These are phyloP conservation scores for Hippoglossus stenolepis DNA, from an alignment of 2,113 vertebrate genomes.

Conservation along the genomic window DNA sequence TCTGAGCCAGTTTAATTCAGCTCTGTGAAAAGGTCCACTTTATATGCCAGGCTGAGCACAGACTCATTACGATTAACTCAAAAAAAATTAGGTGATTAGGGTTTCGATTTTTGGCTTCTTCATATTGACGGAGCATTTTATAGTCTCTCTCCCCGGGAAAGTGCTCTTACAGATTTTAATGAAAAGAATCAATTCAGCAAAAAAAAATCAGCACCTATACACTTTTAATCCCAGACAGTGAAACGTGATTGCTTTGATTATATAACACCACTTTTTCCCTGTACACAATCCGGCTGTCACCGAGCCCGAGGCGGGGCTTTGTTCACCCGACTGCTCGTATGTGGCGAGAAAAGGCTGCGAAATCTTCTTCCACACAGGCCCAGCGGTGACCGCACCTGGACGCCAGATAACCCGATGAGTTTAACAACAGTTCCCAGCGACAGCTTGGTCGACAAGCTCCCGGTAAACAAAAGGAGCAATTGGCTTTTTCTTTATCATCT, in stretches of 20 bases:
- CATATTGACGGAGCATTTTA: slow-evolving; percentile 3
- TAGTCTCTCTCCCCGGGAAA: not conserved
- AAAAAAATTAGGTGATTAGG: slow-evolving; percentile 15
- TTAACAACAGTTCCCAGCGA: slow-evolving; percentile 51
- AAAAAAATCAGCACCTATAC: too few relatives aligned
- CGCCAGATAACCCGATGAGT: slow-evolving; percentile 50
- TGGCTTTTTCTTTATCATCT: slow-evolving; percentile 47
- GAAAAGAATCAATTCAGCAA: not conserved
- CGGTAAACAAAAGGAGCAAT: slow-evolving; percentile 46
- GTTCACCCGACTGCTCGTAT: slow-evolving; percentile 50
- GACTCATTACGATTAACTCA: slow-evolving; percentile 13
- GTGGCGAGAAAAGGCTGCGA: slow-evolving; percentile 52
- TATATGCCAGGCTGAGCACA: not conserved
- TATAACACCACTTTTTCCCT: slow-evolving; percentile 41
- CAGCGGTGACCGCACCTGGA: slow-evolving; percentile 58
- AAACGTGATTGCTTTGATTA: slow-evolving; percentile 51
- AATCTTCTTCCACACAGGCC: slow-evolving; percentile 48
- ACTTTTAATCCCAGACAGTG: slow-evolving; percentile 30
- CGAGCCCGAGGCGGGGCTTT: slow-evolving; percentile 31
- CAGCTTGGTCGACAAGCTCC: slow-evolving; percentile 52
- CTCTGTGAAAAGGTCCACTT: not conserved
- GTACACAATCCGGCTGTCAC: slow-evolving; percentile 26
- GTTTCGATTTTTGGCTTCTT: slow-evolving; percentile 1
- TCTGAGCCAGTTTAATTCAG: slow-evolving; percentile 21
- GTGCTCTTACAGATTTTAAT: not conserved